phyloP scores from a whole-genome alignment of 2,113 vertebrate species.

The Bubo bubo region DNA sequence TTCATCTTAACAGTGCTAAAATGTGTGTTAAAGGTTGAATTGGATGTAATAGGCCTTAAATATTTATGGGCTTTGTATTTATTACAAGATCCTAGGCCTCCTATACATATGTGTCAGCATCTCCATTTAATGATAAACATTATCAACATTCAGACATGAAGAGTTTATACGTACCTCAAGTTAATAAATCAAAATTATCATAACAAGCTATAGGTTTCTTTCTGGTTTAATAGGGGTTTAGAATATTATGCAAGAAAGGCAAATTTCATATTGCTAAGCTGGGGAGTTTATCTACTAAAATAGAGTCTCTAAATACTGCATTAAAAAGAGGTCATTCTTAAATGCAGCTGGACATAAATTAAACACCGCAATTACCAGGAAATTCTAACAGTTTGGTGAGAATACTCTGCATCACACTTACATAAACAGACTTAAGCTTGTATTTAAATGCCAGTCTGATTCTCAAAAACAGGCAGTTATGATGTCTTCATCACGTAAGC shows the following conservation, averaged over 20 bases:
- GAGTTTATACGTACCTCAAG: background rate
- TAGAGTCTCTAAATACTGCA: background rate
- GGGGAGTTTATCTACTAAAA: background rate
- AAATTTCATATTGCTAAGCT: background rate
- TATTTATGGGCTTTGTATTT: background rate
- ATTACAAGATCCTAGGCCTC: background rate
- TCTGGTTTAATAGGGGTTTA: background rate
- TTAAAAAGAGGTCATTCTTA: background rate
- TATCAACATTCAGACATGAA: background rate
- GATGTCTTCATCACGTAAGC: background rate
- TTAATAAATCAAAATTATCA: background rate
- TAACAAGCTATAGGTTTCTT: background rate
- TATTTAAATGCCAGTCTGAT: background rate
- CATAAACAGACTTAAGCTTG: background rate
- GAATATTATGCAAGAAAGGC: background rate
- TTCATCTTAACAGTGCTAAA: background rate
- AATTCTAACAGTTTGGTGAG: background rate
- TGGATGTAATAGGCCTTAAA: background rate
- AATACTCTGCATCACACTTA: background rate
- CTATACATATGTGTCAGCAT: background rate
- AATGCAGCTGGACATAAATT: background rate
- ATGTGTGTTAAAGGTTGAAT: background rate
- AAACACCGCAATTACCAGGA: background rate
- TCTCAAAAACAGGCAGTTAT: background rate
- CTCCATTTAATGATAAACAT: background rate